Evolutionary conservation across 2,888 invertebrate genomes (phyloP).

Genomic region (Zonitis immaculata): DNA sequence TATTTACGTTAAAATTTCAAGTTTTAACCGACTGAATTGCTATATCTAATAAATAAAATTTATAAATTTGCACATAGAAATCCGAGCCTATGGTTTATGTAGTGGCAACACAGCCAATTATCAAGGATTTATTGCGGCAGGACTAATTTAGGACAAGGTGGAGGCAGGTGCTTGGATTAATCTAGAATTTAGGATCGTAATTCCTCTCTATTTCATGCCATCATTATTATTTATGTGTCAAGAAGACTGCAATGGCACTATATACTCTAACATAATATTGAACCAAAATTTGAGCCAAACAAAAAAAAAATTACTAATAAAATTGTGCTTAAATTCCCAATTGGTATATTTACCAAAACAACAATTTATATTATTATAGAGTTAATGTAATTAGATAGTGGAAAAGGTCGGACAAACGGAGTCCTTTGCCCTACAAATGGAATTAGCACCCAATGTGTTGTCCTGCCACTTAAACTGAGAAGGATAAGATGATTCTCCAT

Average conservation of each 20-base stretch:
- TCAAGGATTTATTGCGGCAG: constrained; percentile 47
- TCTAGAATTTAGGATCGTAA: constrained; percentile 39
- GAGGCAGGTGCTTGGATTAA: constrained; percentile 45
- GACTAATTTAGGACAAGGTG: constrained; percentile 45
- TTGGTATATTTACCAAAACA: too few species aligned
- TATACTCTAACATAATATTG: too few species aligned
- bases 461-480: constrained; percentile 36
- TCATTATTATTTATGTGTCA: constrained; percentile 35
- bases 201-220: constrained; percentile 32
- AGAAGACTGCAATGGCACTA: constrained; percentile 8
- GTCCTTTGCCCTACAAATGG: constrained; percentile 38
- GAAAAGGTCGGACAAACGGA: constrained; percentile 43
- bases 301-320: too few species aligned
- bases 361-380: constrained; percentile 31
- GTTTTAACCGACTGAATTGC: not conserved
- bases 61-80: constrained; percentile 33
- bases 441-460: constrained; percentile 49
- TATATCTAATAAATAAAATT: constrained; percentile 22
- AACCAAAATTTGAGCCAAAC: too few species aligned
- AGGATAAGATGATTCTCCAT: constrained; percentile 14
- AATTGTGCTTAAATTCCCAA: too few species aligned
- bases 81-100: constrained; percentile 43
- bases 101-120: constrained; percentile 45
- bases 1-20: not conserved
- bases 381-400: constrained; percentile 42